A percentile compares a stretch with the other conserved stretches of the same genome.
Evolutionary conservation across 2,113 vertebrate genomes (phyloP).

Genomic region (Spea bombifrons): DNA sequence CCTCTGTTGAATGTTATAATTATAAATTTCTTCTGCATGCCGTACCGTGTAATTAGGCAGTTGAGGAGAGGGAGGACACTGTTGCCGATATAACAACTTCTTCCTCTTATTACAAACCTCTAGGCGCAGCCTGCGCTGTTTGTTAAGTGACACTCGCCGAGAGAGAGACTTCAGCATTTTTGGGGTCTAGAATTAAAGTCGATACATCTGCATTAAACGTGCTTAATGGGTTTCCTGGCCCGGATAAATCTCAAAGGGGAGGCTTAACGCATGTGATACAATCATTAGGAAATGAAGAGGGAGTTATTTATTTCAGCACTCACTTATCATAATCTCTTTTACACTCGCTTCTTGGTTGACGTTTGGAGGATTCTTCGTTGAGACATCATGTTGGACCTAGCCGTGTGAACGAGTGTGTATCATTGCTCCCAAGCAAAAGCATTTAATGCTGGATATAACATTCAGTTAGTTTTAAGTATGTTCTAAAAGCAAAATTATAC

Average conservation of each 20-base stretch:
- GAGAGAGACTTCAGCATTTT: neutral
- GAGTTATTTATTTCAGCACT: neutral
- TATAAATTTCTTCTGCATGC: neutral
- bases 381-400: neutral
- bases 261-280: neutral
- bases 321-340: neutral
- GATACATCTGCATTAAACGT: conserved; percentile 18
- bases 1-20: neutral
- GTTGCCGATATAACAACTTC: neutral
- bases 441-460: neutral
- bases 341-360: neutral
- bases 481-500: no score
- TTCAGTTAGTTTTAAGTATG: neutral
- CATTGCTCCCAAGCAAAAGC: neutral
- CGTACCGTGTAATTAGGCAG: neutral
- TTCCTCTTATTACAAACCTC: neutral
- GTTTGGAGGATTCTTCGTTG: neutral
- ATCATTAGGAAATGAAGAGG: no score
- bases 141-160: neutral
- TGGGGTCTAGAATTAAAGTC: neutral
- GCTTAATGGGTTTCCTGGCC: conserved; percentile 1
- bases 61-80: neutral
- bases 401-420: neutral
- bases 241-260: neutral
- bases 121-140: neutral